Percentiles rank a stretch among this genome's conserved stretches.
Conservation (phyloP, 2,888 invertebrate species). For the Thyatira batis region DNA sequence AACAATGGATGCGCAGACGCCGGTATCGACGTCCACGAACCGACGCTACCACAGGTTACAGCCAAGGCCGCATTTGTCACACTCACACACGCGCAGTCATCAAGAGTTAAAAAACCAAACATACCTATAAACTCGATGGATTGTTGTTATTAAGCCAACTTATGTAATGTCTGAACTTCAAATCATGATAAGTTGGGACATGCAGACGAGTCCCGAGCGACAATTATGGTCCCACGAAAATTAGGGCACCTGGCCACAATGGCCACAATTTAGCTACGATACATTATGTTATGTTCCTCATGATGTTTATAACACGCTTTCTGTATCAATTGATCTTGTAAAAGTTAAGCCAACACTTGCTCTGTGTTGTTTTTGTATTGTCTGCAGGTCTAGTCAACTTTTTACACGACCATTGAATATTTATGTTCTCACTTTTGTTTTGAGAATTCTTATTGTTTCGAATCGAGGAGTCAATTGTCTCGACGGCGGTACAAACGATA, state of each 20-base stretch:
- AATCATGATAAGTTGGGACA: not conserved
- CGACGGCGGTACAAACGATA: slow-evolving; percentile 15
- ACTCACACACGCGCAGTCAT: not conserved
- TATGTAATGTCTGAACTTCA: not conserved
- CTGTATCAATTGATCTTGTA: not conserved
- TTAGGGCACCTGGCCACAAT: not conserved
- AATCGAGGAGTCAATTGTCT: slow-evolving; percentile 31
- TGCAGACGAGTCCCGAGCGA: not conserved
- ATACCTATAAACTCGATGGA: too few species aligned
- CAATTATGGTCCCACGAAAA: not conserved
- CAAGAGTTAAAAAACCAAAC: too few species aligned
- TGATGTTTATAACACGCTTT: not conserved
- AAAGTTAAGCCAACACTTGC: not conserved
- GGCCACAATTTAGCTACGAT: not conserved
- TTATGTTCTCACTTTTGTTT: slow-evolving; percentile 33
- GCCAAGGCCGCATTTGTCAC: not conserved
- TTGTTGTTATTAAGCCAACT: too few species aligned
- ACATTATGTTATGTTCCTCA: too few species aligned
- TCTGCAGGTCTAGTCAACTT: slow-evolving; percentile 1
- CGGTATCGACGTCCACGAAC: slow-evolving; percentile 8
- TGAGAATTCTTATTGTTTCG: slow-evolving; percentile 32
- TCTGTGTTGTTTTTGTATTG: not conserved
- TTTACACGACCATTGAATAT: slow-evolving; percentile 17
- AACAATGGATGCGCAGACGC: slow-evolving; percentile 42
- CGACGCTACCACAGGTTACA: not conserved